Conservation (phyloP, 2,797 vertebrate species). For the Dermochelys coriacea region DNA sequence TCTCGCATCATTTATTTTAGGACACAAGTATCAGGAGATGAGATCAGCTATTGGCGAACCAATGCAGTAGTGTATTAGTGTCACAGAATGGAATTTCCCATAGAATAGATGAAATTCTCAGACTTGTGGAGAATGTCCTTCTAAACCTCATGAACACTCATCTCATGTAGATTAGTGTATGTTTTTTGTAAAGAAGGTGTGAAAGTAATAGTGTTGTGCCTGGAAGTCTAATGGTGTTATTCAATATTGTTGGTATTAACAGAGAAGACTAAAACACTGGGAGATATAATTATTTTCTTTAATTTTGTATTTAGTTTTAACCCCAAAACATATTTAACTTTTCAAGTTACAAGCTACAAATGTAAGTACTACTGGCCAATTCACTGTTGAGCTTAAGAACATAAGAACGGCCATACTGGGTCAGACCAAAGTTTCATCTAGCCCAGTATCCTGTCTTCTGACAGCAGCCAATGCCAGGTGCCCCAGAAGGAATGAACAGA, state of each 20-base stretch:
- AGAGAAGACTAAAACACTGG: neutral
- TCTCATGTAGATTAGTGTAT: neutral
- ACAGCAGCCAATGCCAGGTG: too few relatives aligned
- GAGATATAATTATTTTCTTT: neutral
- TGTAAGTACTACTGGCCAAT: constrained; percentile 13
- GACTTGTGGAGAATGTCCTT: neutral
- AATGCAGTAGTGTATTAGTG: neutral
- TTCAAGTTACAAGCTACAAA: neutral
- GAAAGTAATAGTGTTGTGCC: constrained; percentile 8
- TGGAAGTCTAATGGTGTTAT: constrained; percentile 29
- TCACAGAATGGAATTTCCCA: neutral
- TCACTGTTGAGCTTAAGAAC: neutral
- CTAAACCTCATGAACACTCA: neutral
- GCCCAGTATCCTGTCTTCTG: too few relatives aligned
- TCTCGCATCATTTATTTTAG: neutral
- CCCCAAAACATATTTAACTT: neutral
- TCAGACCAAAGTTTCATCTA: too few relatives aligned
- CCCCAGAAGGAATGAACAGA: too few relatives aligned
- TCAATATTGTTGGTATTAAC: constrained; percentile 18
- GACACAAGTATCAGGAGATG: neutral
- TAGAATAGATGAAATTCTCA: neutral
- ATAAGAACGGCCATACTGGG: too few relatives aligned
- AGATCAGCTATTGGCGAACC: neutral
- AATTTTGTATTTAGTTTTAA: neutral
- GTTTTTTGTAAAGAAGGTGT: constrained; percentile 18